Evolutionary conservation across 2,797 vertebrate genomes (phyloP), one percentile per base, ranked within the genome.

Genomic region (Coranthus polyacanthus): DNA sequence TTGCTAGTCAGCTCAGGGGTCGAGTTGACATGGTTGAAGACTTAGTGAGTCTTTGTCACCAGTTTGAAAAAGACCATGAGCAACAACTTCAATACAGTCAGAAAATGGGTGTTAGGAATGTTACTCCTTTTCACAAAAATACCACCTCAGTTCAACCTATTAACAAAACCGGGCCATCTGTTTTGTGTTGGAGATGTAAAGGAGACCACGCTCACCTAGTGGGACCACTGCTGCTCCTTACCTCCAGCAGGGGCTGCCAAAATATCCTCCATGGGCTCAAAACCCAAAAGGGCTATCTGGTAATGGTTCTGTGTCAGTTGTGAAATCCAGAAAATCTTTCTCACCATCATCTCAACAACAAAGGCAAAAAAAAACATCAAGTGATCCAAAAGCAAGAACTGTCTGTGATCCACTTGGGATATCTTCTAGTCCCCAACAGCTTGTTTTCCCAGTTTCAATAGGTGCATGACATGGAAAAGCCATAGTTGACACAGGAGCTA

Each of bases 401-500:
- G 1, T 18, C 2, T 44, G 20, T 2, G 2, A 5, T 22, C 18
- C 43, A 2, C 43, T 13, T 21, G 43, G 7, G 12, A 12, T 4
- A 1, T 21, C 11, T 4, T 21, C 43, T 13, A 45, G 18, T 45
- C 20, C 43, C 7, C 43, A 13, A 22, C 63, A 67, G 16, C 36
- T 73, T 2, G 5, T 50, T 4, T 21, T 75, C 0, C 46, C 53
- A 7, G 3, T 70, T 12, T 46, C 45, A 12, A 62, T 69, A 6
- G 4, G 36, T 20, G 3, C 39, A n/a, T 65, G 47, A 42, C 1
- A 0, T 34, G 60, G 53, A 24, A 76, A 46, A 21, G 53, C 67
- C 7, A 32, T 62, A 8, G 34, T 72, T 20, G 51, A 67, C 16
- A 72, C 60, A 1, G 50, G 68, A 4, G 10, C 56, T 1, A 39